A percentile compares a stretch with the other conserved stretches of the same genome.
phyloP scores from a whole-genome alignment of 2,113 vertebrate genomes.

The Ophthalmotilapia sp. region DNA sequence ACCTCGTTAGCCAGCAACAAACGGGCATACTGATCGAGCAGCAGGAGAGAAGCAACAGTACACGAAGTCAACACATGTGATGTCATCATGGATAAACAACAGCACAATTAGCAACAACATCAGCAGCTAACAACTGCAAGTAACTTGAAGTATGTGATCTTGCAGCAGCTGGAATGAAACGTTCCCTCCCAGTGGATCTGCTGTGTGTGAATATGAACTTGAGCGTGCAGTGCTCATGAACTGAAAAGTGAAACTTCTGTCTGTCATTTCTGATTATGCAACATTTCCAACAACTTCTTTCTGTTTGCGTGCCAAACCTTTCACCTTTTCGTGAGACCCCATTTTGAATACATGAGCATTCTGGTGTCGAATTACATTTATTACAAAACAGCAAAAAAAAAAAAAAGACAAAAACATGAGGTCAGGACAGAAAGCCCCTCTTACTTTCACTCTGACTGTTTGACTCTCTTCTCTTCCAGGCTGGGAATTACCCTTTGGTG shows the following conservation, averaged over 20 bases:
- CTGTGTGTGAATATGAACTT: not conserved
- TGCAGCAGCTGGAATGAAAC: not conserved
- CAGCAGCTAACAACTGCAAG: not conserved
- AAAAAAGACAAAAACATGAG: not conserved
- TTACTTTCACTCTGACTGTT: constrained; percentile 19
- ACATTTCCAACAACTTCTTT: not conserved
- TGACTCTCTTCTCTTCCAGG: not conserved
- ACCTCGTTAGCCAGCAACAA: constrained; percentile 94
- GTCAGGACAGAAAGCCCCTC: not conserved
- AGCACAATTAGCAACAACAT: not conserved
- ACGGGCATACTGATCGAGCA: constrained; percentile 85
- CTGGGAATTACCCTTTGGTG: constrained; percentile 15
- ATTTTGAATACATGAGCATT: not conserved
- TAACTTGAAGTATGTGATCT: not conserved
- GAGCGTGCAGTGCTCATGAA: not conserved
- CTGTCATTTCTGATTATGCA: not conserved
- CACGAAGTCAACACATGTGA: constrained; percentile 65
- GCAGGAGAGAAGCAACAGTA: constrained; percentile 87
- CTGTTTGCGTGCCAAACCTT: not conserved
- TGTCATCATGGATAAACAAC: constrained; percentile 14
- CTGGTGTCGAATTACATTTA: not conserved
- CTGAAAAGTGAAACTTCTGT: not conserved
- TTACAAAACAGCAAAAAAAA: not conserved
- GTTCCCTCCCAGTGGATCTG: not conserved
- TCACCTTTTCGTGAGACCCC: not conserved